Conservation (phyloP, 2,888 invertebrate species). For the Byasa hedistus region DNA sequence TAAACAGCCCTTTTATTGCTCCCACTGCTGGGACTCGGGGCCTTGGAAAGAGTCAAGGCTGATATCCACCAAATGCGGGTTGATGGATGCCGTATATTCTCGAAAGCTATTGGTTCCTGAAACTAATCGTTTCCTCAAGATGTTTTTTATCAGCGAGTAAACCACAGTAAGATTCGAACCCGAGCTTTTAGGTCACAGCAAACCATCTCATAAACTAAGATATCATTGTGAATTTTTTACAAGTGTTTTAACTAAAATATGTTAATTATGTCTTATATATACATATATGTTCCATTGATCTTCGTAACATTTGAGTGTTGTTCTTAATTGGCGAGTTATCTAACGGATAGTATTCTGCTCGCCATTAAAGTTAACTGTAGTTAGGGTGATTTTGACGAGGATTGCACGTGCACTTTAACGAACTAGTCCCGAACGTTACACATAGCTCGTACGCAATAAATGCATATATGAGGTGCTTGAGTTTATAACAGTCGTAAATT, state of each 20-base stretch:
- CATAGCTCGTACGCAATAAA: slow-evolving; percentile 3
- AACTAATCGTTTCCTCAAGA: no score
- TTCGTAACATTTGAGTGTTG: not conserved
- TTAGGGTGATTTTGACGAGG: slow-evolving; percentile 9
- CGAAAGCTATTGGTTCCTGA: no score
- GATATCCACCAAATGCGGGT: no score
- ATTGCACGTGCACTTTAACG: slow-evolving; percentile 4
- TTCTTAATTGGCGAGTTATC: slow-evolving; percentile 9
- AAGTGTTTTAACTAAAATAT: not conserved
- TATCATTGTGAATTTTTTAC: no score
- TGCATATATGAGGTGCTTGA: not conserved
- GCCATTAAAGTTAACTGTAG: slow-evolving; percentile 9
- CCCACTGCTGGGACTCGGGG: no score
- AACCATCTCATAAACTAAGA: no score
- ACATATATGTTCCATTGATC: not conserved
- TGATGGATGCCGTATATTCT: no score
- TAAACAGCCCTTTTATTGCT: no score
- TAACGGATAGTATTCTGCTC: not conserved
- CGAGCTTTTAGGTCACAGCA: no score
- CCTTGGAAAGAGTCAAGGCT: no score
- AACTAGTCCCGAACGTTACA: not conserved
- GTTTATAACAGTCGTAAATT: not conserved
- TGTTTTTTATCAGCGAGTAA: no score
- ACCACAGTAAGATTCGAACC: no score
- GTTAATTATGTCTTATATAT: not conserved